Evolutionary conservation across 1,140 invertebrate genomes (phyloP).

Genomic region (Tetramorium alpestre): DNA sequence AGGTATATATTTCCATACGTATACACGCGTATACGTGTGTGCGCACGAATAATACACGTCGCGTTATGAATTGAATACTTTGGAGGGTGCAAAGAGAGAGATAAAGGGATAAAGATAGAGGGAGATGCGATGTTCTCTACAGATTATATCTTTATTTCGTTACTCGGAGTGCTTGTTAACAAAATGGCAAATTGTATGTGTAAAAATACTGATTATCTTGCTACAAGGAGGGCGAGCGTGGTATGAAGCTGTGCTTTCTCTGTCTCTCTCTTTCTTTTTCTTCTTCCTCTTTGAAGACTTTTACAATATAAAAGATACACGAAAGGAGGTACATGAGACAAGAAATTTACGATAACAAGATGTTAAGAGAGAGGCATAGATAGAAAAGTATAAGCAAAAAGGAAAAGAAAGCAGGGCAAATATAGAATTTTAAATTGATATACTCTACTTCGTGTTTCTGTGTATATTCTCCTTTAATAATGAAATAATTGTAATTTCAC

Average conservation of each 20-base stretch:
- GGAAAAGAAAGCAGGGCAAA: not conserved
- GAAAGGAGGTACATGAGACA: not conserved
- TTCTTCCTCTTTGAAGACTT: not conserved
- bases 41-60: constrained; percentile 30
- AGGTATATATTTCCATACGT: not conserved
- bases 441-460: not conserved
- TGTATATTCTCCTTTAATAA: not conserved
- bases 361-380: not conserved
- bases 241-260: not conserved
- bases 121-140: not conserved
- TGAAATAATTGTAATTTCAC: not conserved
- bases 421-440: not conserved
- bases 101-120: not conserved
- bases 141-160: constrained; percentile 32
- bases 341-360: not conserved
- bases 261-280: not conserved
- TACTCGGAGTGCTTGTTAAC: constrained; percentile 15
- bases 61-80: constrained; percentile 30
- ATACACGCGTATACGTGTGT: not conserved
- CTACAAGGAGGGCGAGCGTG: not conserved
- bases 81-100: not conserved
- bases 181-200: not conserved
- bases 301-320: not conserved
- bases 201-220: constrained; percentile 8
- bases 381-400: not conserved